phyloP scores from a whole-genome alignment of 2,113 vertebrate genomes.

The Alosa alosa region DNA sequence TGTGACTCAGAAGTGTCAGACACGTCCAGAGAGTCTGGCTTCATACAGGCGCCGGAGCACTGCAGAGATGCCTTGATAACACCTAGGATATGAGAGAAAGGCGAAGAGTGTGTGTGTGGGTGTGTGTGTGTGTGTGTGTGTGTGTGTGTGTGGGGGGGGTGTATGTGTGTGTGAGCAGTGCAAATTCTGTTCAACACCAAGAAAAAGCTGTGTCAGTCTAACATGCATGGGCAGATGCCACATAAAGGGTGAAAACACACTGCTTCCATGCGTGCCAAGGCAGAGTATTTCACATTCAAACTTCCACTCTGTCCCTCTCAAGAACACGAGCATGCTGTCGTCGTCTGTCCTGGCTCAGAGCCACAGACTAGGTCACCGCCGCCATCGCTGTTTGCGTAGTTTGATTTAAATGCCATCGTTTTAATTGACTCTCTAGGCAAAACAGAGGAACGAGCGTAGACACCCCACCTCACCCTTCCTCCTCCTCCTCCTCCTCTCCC shows the following conservation, averaged over 20 bases:
- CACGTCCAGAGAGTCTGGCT: not conserved
- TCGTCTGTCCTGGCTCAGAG: not conserved
- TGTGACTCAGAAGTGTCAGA: not conserved
- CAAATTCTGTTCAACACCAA: not conserved
- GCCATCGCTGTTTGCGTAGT: not conserved
- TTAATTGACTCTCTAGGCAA: slow-evolving; percentile 7
- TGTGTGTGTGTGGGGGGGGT: not conserved
- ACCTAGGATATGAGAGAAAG: not conserved
- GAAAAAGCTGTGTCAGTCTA: not conserved
- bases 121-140: not conserved
- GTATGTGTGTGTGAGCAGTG: not conserved
- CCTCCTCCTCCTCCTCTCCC: not conserved
- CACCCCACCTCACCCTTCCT: not conserved
- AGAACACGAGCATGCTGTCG: not conserved
- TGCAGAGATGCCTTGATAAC: not conserved
- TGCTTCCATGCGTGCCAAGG: not conserved
- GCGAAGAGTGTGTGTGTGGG: not conserved
- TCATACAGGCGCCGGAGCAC: not conserved
- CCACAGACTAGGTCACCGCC: not conserved
- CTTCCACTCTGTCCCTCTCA: not conserved
- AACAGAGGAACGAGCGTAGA: not conserved
- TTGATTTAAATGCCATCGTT: slow-evolving; percentile 10
- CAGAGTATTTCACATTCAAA: not conserved
- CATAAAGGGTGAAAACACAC: not conserved
- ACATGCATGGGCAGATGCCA: not conserved